A percentile compares a stretch with the other conserved stretches of the same genome.
Conservation (phyloP, 1,140 invertebrate species). For the Aporrectodea caliginosa region DNA sequence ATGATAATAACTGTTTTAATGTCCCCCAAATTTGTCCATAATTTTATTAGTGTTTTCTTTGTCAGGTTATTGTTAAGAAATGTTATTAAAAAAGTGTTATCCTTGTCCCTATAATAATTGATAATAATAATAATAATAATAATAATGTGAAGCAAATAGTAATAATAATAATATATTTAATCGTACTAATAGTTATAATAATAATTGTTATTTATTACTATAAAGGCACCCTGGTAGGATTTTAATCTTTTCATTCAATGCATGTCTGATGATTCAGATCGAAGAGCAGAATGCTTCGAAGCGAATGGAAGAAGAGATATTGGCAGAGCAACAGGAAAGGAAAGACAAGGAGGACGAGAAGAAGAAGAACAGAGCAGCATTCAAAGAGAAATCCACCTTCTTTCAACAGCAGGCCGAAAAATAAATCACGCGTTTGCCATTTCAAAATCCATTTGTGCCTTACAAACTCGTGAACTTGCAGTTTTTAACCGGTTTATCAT, state of each 20-base stretch:
- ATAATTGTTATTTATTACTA: not conserved
- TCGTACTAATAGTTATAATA: not conserved
- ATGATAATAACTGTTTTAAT: not conserved
- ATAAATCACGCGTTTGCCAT: too few relatives aligned
- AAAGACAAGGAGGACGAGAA: slow-evolving; percentile 28
- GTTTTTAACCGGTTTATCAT: too few relatives aligned
- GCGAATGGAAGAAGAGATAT: slow-evolving; percentile 31
- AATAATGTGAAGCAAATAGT: not conserved
- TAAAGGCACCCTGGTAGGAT: too few relatives aligned
- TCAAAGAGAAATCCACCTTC: slow-evolving; percentile 29
- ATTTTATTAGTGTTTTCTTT: too few relatives aligned
- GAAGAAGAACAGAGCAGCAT: slow-evolving; percentile 23
- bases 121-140: not conserved
- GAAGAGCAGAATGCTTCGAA: slow-evolving; percentile 3
- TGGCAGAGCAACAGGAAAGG: slow-evolving; percentile 27
- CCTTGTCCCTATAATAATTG: not conserved
- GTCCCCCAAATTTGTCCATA: not conserved
- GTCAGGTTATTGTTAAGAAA: not conserved
- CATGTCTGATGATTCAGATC: not conserved
- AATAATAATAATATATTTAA: not conserved
- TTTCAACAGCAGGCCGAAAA: not conserved
- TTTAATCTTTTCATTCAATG: not conserved
- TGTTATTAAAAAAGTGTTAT: not conserved
- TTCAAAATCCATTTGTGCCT: too few relatives aligned
- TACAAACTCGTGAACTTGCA: too few relatives aligned